These are phyloP conservation scores for Drosophila lacteicornis DNA, from an alignment of 1,140 invertebrate genomes.

Conservation along the genomic window DNA sequence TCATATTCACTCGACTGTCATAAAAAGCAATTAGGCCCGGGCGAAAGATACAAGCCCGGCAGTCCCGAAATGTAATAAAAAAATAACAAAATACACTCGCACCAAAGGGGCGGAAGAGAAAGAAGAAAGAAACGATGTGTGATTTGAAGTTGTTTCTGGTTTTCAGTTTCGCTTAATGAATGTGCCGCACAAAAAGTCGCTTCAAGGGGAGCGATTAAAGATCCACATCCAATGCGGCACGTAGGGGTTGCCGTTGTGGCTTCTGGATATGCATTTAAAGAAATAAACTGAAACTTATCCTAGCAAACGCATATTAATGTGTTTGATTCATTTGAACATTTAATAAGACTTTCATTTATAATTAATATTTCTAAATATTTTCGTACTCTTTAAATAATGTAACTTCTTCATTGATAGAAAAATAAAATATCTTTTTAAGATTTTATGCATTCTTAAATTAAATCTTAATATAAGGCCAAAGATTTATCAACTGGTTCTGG, in stretches of 20 bases:
- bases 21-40: slow-evolving; percentile 79
- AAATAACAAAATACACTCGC: slow-evolving; percentile 26
- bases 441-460: too few relatives aligned
- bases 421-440: too few relatives aligned
- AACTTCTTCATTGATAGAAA: too few relatives aligned
- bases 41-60: slow-evolving; percentile 68
- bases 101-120: slow-evolving; percentile 30
- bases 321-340: too few relatives aligned
- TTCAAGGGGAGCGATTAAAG: slow-evolving; percentile 68
- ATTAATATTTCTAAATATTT: too few relatives aligned
- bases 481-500: too few relatives aligned
- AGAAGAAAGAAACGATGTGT: slow-evolving; percentile 65
- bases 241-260: slow-evolving; percentile 25
- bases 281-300: background rate
- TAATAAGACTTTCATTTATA: too few relatives aligned
- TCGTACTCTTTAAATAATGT: too few relatives aligned
- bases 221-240: slow-evolving; percentile 53
- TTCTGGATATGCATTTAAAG: slow-evolving; percentile 20
- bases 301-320: too few relatives aligned
- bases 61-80: slow-evolving; percentile 72
- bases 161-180: slow-evolving; percentile 69
- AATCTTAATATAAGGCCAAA: too few relatives aligned
- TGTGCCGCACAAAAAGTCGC: slow-evolving; percentile 47
- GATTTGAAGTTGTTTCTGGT: slow-evolving; percentile 69
- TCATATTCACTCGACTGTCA: slow-evolving; percentile 82